phyloP scores from a whole-genome alignment of 2,797 vertebrate genomes.

The Sciurus vulgaris region DNA sequence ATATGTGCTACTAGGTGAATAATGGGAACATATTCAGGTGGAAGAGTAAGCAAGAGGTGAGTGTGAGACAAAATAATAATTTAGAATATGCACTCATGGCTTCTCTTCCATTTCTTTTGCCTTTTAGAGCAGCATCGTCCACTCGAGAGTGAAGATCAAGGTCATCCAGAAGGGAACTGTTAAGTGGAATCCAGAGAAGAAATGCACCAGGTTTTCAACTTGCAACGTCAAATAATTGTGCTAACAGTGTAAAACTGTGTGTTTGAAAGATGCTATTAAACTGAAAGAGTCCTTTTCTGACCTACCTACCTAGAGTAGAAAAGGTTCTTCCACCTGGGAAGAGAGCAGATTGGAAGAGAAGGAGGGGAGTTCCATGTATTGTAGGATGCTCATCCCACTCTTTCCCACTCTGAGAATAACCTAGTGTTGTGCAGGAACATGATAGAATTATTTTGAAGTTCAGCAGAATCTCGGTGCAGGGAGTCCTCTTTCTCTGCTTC shows the following conservation, averaged over 20 bases:
- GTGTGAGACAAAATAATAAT: background rate
- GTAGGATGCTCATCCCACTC: background rate
- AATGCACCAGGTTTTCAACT: background rate
- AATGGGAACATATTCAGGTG: background rate
- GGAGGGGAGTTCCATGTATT: background rate
- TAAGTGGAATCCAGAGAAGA: background rate
- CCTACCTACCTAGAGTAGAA: background rate
- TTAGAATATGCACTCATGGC: background rate
- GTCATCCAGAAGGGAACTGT: background rate
- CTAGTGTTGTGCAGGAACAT: background rate
- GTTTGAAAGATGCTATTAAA: background rate
- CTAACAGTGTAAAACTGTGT: background rate
- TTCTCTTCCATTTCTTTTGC: background rate
- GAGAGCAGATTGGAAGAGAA: background rate
- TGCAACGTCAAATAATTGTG: background rate
- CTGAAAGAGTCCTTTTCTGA: background rate
- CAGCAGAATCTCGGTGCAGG: background rate
- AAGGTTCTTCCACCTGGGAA: background rate
- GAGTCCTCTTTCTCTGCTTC: background rate
- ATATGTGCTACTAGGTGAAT: background rate
- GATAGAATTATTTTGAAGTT: background rate
- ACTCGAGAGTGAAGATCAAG: background rate
- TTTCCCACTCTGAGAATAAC: background rate
- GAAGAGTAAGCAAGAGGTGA: background rate
- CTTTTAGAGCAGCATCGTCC: background rate